Percentiles rank a stretch among this genome's conserved stretches.
Conservation (phyloP, 2,888 invertebrate genomes). For the Oscheius sp. region DNA sequence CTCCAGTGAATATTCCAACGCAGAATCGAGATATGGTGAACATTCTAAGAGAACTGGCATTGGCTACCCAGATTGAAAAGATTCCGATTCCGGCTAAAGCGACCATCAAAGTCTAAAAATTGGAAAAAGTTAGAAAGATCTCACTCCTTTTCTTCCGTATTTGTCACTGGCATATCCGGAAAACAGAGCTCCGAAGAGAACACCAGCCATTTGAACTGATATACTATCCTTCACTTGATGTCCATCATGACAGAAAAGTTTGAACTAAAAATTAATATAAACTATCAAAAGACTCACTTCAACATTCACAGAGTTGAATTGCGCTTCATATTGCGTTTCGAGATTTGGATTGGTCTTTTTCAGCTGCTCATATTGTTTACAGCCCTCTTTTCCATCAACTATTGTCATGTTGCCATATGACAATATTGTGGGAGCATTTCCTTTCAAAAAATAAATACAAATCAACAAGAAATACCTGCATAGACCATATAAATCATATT, state of each 20-base stretch:
- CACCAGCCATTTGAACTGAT: slow-evolving; percentile 54
- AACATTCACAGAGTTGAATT: slow-evolving; percentile 41
- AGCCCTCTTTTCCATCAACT: not conserved
- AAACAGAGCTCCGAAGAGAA: slow-evolving; percentile 51
- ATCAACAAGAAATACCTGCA: slow-evolving; percentile 33
- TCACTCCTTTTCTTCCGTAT: slow-evolving; percentile 47
- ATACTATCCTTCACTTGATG: slow-evolving; percentile 41
- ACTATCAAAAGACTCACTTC: slow-evolving; percentile 26
- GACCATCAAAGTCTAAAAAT: slow-evolving; percentile 31
- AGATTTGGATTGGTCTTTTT: slow-evolving; percentile 9
- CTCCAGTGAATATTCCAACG: slow-evolving; percentile 40
- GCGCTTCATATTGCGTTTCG: slow-evolving; percentile 10
- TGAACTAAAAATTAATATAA: slow-evolving; percentile 32
- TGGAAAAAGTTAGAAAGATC: not conserved
- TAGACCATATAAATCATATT: slow-evolving; percentile 46
- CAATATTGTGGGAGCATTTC: not conserved
- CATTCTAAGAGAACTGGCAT: slow-evolving; percentile 1
- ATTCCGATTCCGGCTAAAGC: slow-evolving; percentile 18
- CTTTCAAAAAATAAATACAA: not conserved
- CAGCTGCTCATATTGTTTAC: not conserved
- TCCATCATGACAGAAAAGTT: slow-evolving; percentile 9
- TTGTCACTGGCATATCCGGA: slow-evolving; percentile 52
- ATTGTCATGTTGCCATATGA: slow-evolving; percentile 3
- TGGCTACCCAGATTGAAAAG: slow-evolving; percentile 21
- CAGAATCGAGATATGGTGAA: slow-evolving; percentile 35